Evolutionary conservation across 30 jellyfish, hydroid and myxozoan species (phyloP).

Genomic region (Aurelia coerulea): DNA sequence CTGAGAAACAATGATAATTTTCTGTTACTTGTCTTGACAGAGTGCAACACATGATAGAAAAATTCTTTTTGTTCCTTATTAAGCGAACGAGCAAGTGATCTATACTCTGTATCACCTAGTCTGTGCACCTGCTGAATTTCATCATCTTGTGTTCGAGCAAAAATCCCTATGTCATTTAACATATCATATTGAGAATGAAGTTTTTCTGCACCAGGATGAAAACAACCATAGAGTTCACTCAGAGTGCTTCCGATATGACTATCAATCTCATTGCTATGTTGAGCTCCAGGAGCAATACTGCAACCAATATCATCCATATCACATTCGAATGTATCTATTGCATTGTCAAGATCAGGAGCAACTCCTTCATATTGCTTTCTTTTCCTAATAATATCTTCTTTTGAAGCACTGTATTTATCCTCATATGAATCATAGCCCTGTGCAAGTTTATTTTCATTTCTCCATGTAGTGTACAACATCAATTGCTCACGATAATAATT

Average conservation of each 20-base stretch:
- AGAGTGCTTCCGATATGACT: background rate
- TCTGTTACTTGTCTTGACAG: background rate
- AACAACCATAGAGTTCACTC: slow-evolving; percentile 15
- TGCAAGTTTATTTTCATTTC: slow-evolving; percentile 4
- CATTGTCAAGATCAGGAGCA: slow-evolving; percentile 8
- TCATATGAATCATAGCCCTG: slow-evolving; percentile 7
- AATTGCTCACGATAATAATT: slow-evolving; percentile 23
- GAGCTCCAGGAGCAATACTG: slow-evolving; percentile 33
- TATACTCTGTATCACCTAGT: background rate
- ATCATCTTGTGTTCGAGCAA: background rate
- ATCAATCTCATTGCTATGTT: slow-evolving; percentile 11
- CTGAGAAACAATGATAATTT: slow-evolving; percentile 16
- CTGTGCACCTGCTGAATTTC: no score
- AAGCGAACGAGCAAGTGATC: background rate
- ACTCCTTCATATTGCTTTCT: background rate
- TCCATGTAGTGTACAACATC: slow-evolving; percentile 39
- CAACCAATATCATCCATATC: background rate
- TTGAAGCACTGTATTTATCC: background rate
- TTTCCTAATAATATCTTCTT: background rate
- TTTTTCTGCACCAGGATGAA: slow-evolving; percentile 14
- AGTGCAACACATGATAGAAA: slow-evolving; percentile 20
- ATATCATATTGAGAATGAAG: slow-evolving; percentile 6
- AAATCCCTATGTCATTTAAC: slow-evolving; percentile 7
- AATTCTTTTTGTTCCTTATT: slow-evolving; percentile 18
- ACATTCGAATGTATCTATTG: background rate